A percentile compares a stretch with the other conserved stretches of the same genome.
Conservation (phyloP, 1,140 invertebrate species). For the Stegodyphus dumicola region DNA sequence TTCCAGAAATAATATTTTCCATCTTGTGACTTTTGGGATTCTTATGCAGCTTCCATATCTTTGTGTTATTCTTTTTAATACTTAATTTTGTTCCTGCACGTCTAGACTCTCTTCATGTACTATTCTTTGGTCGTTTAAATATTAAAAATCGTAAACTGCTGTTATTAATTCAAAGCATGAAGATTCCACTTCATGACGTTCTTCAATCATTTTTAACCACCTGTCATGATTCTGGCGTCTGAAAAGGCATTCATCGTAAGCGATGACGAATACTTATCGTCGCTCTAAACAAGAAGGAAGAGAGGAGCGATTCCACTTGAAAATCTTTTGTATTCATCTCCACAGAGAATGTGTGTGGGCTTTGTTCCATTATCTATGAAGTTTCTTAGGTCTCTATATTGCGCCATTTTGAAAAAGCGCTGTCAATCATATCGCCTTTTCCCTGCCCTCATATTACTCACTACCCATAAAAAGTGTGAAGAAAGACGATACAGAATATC, state of each 20-base stretch:
- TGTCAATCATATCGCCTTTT: slow-evolving; percentile 32
- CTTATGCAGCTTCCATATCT: too few species aligned
- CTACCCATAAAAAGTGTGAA: slow-evolving; percentile 8
- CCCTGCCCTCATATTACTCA: slow-evolving; percentile 29
- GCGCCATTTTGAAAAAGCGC: slow-evolving; percentile 14
- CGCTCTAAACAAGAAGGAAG: not conserved
- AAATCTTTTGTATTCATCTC: slow-evolving; percentile 25
- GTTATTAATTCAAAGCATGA: too few species aligned
- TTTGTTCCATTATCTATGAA: slow-evolving; percentile 35
- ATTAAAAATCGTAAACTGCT: too few species aligned
- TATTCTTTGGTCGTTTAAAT: too few species aligned
- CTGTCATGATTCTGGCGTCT: slow-evolving; percentile 21
- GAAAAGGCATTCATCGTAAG: slow-evolving; percentile 39
- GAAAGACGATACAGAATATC: slow-evolving; percentile 1
- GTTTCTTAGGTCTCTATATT: not conserved
- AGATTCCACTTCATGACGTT: not conserved
- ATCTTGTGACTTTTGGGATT: too few species aligned
- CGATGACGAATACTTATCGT: slow-evolving; percentile 37
- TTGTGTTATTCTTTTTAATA: too few species aligned
- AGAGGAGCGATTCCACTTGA: not conserved
- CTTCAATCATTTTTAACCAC: not conserved
- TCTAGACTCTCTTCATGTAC: too few species aligned
- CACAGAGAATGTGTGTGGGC: slow-evolving; percentile 25
- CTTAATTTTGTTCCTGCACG: too few species aligned
- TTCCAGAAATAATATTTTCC: too few species aligned